Base-by-base conservation (phyloP, 2,888 invertebrate species). In the Eudasyphora cyanicolor region DNA sequence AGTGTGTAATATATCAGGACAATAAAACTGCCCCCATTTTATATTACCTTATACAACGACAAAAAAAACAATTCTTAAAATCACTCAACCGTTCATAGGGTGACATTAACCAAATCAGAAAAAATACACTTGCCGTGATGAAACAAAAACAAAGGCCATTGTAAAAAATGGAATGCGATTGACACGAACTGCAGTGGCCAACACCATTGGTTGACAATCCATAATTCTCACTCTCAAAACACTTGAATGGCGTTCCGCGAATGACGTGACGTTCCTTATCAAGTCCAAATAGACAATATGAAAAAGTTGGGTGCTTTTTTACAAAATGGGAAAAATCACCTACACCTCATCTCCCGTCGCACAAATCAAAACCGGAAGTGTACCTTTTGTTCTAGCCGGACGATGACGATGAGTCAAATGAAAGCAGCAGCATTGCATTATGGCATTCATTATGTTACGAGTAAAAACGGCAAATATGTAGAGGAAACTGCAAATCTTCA, bases 281-380 rank as follows among this genome's bases (percentile, higher is more conserved):
- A 38, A 38, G 12, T 45, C 45, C 14, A 45, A 45, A 12, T 12
- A 45, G 45, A 45, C 45, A 45, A n/a, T 12, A 45, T n/a, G 45
- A n/a, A n/a, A n/a, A 4, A 3, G 1, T 45, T 45, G n/a, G n/a
- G 14, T 2, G 45, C 2, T 45, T 45, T 45, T n/a, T n/a, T 38
- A 8, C 6, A 38, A n/a, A n/a, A n/a, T n/a, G n/a, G n/a, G n/a
- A n/a, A n/a, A n/a, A n/a, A n/a, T n/a, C n/a, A n/a, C n/a, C n/a
- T 75, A 17, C 60, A 76, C 35, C 71, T 32, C 49, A 67, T 64
- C 51, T 73, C 51, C 67, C 67, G n/a, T 71, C 64, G 8, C 32
- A 70, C 57, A 75, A 81, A n/a, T n/a, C n/a, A n/a, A n/a, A n/a
- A 79, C 83, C 85, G 83, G 79, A 83, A 85, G 76, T 76, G 32